These are phyloP conservation scores for Otus sunia DNA, from an alignment of 2,113 vertebrate genomes.

Conservation along the genomic window DNA sequence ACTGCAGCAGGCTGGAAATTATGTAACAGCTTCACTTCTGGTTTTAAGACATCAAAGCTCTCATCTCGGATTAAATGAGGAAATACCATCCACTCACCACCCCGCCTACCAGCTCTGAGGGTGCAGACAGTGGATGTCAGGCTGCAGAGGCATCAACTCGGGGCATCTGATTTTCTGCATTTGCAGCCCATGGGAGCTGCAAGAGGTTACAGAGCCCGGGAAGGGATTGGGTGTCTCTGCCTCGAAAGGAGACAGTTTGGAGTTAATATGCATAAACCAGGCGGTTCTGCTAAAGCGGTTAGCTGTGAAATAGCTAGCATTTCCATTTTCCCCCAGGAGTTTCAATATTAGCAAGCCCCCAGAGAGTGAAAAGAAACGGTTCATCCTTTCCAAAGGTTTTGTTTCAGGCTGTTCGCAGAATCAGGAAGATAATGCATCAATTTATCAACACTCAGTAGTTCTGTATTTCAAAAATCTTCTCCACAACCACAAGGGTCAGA, in stretches of 20 bases:
- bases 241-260: neutral
- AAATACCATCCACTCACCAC: neutral
- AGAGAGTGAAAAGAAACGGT: neutral
- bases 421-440: neutral
- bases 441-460: neutral
- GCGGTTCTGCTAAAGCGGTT: neutral
- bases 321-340: neutral
- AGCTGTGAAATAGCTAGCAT: neutral
- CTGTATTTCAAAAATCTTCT: neutral
- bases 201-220: neutral
- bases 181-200: neutral
- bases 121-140: fast-evolving
- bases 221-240: neutral
- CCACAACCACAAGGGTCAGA: neutral
- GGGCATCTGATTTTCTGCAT: neutral
- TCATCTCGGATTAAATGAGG: neutral
- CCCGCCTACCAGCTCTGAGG: neutral
- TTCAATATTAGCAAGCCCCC: neutral
- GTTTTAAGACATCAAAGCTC: neutral
- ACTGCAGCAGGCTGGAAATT: neutral
- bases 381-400: neutral
- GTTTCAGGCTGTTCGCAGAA: neutral
- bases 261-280: neutral
- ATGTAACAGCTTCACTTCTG: neutral
- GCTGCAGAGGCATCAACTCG: neutral